Percentiles rank a stretch among this genome's conserved stretches.
phyloP scores from a whole-genome alignment of 2,113 vertebrate species.

The Oncorhynchus kisutch region DNA sequence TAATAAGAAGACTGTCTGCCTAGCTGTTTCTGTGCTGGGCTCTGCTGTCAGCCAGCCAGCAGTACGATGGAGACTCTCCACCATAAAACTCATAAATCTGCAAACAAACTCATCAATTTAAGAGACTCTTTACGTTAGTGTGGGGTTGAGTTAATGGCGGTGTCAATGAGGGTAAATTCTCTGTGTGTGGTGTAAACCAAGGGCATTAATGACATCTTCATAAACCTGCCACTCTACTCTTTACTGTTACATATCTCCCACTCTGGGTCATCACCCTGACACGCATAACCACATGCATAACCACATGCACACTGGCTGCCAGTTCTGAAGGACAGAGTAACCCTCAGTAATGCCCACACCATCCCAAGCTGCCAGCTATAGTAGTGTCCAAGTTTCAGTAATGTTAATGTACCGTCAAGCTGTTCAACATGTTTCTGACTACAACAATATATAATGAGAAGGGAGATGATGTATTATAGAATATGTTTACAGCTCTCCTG shows the following conservation, averaged over 20 bases:
- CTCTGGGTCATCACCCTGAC: slow-evolving; percentile 1
- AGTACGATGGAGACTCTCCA: background rate
- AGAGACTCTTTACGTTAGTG: slow-evolving; percentile 13
- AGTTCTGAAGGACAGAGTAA: slow-evolving; percentile 2
- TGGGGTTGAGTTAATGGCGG: slow-evolving; percentile 9
- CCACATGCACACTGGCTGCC: background rate
- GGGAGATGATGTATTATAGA: background rate
- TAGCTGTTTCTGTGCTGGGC: too few species aligned
- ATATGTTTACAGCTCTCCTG: background rate
- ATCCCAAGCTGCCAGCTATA: background rate
- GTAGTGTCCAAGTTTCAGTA: background rate
- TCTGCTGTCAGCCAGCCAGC: background rate
- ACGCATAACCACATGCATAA: background rate
- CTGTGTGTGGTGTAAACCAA: slow-evolving; percentile 8
- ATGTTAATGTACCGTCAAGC: background rate
- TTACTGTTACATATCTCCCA: slow-evolving; percentile 8
- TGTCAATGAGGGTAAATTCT: background rate
- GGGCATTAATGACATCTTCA: slow-evolving; percentile 38
- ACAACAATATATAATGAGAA: background rate
- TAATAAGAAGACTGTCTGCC: background rate
- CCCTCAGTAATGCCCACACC: background rate
- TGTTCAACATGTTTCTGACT: slow-evolving; percentile 19
- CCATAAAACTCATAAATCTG: background rate
- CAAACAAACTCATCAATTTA: slow-evolving; percentile 9
- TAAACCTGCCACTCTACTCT: slow-evolving; percentile 18